phyloP scores from a whole-genome alignment of 2,797 vertebrate species.

The Podarcis siculus region DNA sequence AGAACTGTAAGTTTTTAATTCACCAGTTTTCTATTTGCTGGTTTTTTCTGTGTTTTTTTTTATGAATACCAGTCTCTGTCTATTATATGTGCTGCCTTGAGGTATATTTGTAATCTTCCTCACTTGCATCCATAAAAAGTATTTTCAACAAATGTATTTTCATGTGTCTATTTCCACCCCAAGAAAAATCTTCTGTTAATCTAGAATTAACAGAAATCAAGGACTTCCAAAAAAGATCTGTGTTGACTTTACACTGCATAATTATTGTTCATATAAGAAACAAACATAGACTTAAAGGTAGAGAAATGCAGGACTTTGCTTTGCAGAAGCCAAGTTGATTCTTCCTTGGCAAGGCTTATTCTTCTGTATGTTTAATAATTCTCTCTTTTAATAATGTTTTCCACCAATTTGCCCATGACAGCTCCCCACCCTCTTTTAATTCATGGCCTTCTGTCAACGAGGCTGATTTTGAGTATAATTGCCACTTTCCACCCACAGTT shows the following conservation, averaged over 20 bases:
- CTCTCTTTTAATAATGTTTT: background rate
- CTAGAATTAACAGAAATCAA: too few species aligned
- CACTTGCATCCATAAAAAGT: background rate
- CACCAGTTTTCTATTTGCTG: conserved; percentile 34
- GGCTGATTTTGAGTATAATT: background rate
- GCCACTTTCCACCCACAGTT: background rate
- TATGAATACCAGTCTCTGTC: background rate
- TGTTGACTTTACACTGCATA: too few species aligned
- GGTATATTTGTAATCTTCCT: background rate
- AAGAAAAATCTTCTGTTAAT: too few species aligned
- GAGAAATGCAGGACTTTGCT: background rate
- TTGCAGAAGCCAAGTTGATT: background rate
- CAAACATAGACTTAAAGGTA: too few species aligned
- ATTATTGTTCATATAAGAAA: too few species aligned
- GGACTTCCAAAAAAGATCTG: too few species aligned
- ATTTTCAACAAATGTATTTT: background rate
- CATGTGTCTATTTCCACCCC: background rate
- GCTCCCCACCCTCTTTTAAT: background rate
- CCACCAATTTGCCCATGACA: background rate
- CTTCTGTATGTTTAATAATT: too few species aligned
- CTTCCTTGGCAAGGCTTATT: too few species aligned
- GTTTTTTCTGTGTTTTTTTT: background rate
- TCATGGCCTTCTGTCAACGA: background rate
- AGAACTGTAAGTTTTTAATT: conserved; percentile 89
- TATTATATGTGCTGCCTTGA: background rate